These are phyloP conservation scores for Myripristis murdjan DNA, from an alignment of 2,797 vertebrate species.

Conservation along the genomic window DNA sequence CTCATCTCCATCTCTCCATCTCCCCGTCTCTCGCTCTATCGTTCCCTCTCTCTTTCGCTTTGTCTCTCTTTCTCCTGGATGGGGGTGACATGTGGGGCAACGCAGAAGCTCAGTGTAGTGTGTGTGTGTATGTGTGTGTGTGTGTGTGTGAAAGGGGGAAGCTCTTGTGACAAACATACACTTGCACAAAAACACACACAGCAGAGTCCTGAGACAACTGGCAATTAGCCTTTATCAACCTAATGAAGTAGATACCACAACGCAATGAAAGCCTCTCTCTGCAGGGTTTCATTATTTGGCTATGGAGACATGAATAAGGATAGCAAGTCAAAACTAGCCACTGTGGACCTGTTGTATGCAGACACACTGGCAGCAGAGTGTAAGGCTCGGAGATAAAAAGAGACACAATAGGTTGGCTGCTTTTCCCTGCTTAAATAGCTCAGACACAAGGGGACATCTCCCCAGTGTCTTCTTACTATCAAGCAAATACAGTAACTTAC, in stretches of 20 bases:
- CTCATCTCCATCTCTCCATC: slow-evolving; percentile 81
- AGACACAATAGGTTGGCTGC: slow-evolving; percentile 7
- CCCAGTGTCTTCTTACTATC: neutral
- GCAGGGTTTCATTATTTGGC: slow-evolving; percentile 13
- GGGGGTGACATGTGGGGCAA: slow-evolving; percentile 84
- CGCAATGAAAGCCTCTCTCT: slow-evolving; percentile 29
- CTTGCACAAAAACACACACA: slow-evolving; percentile 34
- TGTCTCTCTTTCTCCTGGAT: slow-evolving; percentile 81
- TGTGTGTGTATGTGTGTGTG: slow-evolving; percentile 43
- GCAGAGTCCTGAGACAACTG: slow-evolving; percentile 36
- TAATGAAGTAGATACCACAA: slow-evolving; percentile 61
- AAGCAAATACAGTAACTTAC: slow-evolving; percentile 7
- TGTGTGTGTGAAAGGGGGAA: slow-evolving; percentile 21
- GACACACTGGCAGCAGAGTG: slow-evolving; percentile 3
- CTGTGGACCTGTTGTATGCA: slow-evolving; percentile 14
- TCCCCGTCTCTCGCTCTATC: slow-evolving; percentile 79
- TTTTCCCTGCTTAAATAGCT: neutral
- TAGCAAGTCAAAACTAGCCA: slow-evolving; percentile 13
- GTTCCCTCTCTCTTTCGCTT: slow-evolving; percentile 78
- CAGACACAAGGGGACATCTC: neutral
- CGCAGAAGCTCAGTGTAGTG: slow-evolving; percentile 56
- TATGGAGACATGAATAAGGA: slow-evolving; percentile 18
- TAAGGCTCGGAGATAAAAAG: slow-evolving; percentile 3
- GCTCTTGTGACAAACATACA: slow-evolving; percentile 65
- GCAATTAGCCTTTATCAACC: slow-evolving; percentile 60